Evolutionary conservation across 64 coral and sea anemone species (phyloP), one percentile per base, ranked within the genome.

Genomic region (Trachythela sp.): DNA sequence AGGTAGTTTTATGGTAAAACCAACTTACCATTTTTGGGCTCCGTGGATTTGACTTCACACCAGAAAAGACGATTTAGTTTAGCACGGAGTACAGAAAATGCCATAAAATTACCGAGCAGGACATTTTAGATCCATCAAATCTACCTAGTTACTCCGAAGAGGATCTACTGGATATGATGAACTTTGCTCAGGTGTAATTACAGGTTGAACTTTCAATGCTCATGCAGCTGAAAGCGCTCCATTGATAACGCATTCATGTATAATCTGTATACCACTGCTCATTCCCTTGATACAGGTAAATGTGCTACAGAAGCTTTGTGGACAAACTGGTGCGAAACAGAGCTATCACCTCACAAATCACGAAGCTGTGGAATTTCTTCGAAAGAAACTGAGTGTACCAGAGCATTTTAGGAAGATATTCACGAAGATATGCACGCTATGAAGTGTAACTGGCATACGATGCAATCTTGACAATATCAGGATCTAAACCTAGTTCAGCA

Each of bases 381-480:
- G 89, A 29, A 86, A 13, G 22, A 91, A 91, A 52, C 58, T 91
- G 36, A 54, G 40, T 0, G 36, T 91, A 0, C 84, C 89, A 24
- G 52, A 91, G 32, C 35, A 91, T 29, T 91, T 86, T 38, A 59
- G 71, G 18, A 90, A 90, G 37, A 91, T 91, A 29, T 91, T 91
- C 83, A 41, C 34, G 9, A 91, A 91, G 56, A 91, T 86, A 15
- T 91, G 89, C n/a, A n/a, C n/a, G n/a, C n/a, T n/a, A n/a, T n/a
- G n/a, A n/a, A n/a, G n/a, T n/a, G n/a, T 45, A 45, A 45, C 42
- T 64, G 2, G 22, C 26, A 20, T 64, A 22, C 8, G 56, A 64
- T 64, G 56, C 8, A 64, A 64, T 64, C 7, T 8, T 18, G 0
- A 27, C 26, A 18, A 26, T 26, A 64, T 64, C 26, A 64, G 56